phyloP scores from a whole-genome alignment of 1,140 invertebrate genomes.

The Nomia melanderi region DNA sequence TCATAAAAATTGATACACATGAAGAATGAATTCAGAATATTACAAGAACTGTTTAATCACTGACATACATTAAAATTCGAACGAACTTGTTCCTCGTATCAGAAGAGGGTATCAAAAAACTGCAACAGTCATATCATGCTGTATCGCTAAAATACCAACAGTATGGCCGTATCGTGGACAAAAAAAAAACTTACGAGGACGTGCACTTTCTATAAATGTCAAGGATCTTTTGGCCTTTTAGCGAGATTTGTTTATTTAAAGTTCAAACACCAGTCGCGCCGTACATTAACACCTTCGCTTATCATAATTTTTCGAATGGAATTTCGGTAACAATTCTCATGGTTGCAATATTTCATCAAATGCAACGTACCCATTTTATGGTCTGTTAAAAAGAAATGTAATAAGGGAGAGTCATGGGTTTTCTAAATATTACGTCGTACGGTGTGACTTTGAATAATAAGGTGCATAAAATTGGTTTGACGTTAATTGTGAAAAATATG shows the following conservation, averaged over 20 bases:
- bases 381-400: too few species aligned
- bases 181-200: background rate
- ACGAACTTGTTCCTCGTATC: background rate
- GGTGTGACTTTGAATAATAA: too few species aligned
- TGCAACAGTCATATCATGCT: slow-evolving; percentile 55
- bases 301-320: too few species aligned
- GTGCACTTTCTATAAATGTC: slow-evolving; percentile 38
- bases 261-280: background rate
- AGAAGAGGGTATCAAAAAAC: background rate
- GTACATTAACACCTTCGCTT: too few species aligned
- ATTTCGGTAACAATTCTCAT: too few species aligned
- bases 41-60: background rate
- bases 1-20: background rate
- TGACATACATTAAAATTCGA: background rate
- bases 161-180: slow-evolving; percentile 27
- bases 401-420: too few species aligned
- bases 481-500: too few species aligned
- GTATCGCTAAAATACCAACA: slow-evolving; percentile 47
- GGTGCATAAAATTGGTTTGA: too few species aligned
- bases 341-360: too few species aligned
- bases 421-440: too few species aligned
- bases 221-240: background rate
- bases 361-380: too few species aligned
- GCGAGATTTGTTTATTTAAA: background rate
- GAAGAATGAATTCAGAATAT: too few species aligned